phyloP scores from a whole-genome alignment of 2,113 vertebrate species.

The Condylura cristata region DNA sequence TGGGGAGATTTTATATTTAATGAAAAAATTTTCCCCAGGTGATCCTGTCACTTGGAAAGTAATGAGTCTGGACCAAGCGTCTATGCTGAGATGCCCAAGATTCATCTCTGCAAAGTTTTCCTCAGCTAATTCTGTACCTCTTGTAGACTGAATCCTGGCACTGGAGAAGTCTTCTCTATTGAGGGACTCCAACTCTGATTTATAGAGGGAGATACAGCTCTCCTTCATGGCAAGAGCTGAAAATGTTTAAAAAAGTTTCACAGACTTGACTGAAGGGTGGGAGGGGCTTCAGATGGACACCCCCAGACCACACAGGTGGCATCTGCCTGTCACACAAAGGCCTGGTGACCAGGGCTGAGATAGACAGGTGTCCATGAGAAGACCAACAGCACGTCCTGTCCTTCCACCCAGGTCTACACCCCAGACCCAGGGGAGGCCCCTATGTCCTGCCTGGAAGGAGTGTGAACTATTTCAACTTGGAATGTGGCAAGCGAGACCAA shows the following conservation, averaged over 20 bases:
- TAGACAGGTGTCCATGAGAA: background rate
- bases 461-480: conserved; percentile 39
- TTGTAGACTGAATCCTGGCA: background rate
- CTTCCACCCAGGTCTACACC: background rate
- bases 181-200: background rate
- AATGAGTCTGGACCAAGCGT: background rate
- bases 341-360: background rate
- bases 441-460: background rate
- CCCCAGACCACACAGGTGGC: background rate
- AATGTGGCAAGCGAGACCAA: conserved; percentile 30
- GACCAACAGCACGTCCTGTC: background rate
- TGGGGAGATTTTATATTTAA: conserved; percentile 48
- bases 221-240: background rate
- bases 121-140: background rate
- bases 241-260: background rate
- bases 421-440: background rate
- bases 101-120: background rate
- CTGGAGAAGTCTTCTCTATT: background rate
- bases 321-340: background rate
- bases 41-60: background rate
- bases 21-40: conserved; percentile 53
- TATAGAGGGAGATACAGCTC: background rate
- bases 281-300: background rate
- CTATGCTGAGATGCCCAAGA: background rate
- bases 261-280: background rate